Evolutionary conservation across 2,888 invertebrate genomes (phyloP).

Genomic region (Ormyrus labotus): DNA sequence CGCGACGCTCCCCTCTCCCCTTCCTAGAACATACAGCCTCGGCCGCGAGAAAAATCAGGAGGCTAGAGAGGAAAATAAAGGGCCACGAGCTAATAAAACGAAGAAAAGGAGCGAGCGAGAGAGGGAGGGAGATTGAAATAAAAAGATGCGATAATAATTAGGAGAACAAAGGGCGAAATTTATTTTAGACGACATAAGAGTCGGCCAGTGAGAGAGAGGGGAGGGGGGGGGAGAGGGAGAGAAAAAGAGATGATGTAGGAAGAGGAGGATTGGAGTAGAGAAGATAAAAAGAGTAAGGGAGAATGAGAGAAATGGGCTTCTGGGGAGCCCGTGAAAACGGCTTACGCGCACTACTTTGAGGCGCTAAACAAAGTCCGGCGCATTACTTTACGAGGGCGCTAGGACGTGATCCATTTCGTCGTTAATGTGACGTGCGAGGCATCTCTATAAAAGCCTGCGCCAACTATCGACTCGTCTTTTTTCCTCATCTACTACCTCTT

Average conservation of each 20-base stretch:
- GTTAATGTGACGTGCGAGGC: slow-evolving; percentile 71
- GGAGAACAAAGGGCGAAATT: slow-evolving; percentile 54
- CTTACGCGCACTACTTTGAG: slow-evolving; percentile 56
- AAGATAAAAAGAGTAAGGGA: slow-evolving; percentile 23
- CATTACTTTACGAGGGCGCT: slow-evolving; percentile 72
- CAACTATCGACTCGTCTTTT: slow-evolving; percentile 29
- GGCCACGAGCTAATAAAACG: slow-evolving; percentile 44
- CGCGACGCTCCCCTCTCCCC: background rate
- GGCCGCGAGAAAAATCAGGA: slow-evolving; percentile 25
- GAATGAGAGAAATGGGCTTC: slow-evolving; percentile 54
- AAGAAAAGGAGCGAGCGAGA: slow-evolving; percentile 14
- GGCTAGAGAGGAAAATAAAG: slow-evolving; percentile 14
- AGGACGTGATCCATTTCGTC: slow-evolving; percentile 73
- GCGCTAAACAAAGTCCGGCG: slow-evolving; percentile 70
- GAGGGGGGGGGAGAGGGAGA: background rate
- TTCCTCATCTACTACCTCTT: background rate
- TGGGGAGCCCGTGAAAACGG: slow-evolving; percentile 54
- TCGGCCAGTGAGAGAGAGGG: slow-evolving; percentile 26
- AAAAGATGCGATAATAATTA: slow-evolving; percentile 56
- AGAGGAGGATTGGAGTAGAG: background rate
- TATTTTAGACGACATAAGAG: slow-evolving; percentile 38
- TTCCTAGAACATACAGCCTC: background rate
- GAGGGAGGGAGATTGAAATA: slow-evolving; percentile 42
- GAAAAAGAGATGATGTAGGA: slow-evolving; percentile 35
- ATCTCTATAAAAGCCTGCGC: slow-evolving; percentile 68